phyloP scores from a whole-genome alignment of 1,140 invertebrate genomes.

The Holcopasites calliopsidis region DNA sequence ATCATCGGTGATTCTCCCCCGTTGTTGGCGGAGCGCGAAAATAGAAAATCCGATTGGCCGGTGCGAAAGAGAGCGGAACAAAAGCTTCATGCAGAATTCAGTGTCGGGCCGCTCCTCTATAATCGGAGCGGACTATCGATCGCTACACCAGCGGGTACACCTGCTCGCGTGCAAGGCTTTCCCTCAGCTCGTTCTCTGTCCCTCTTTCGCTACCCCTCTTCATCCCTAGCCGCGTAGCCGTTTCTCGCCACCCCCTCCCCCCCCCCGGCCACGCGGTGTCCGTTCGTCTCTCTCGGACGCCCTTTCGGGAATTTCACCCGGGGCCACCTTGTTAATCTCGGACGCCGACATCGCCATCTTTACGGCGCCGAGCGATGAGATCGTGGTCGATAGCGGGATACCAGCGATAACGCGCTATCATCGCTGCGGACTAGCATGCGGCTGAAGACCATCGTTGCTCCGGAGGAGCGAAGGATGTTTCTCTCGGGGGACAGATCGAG shows the following conservation, averaged over 20 bases:
- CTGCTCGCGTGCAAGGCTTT: constrained; percentile 51
- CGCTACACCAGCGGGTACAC: constrained; percentile 59
- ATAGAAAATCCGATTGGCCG: constrained; percentile 66
- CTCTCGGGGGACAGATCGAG: no score
- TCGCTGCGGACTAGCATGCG: neutral
- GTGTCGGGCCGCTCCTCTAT: constrained; percentile 67
- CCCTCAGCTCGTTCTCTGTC: constrained; percentile 23
- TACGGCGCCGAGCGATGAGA: constrained; percentile 53
- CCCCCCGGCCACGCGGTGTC: neutral
- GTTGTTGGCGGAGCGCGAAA: constrained; percentile 49
- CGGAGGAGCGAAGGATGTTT: no score
- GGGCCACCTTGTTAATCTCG: constrained; percentile 58
- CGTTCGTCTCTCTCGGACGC: constrained; percentile 13
- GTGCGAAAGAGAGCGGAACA: constrained; percentile 64
- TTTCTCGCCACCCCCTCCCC: neutral
- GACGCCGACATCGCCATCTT: constrained; percentile 66
- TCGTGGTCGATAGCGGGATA: constrained; percentile 49
- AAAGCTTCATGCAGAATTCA: constrained; percentile 70
- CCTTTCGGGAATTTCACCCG: constrained; percentile 53
- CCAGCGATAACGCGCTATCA: constrained; percentile 52
- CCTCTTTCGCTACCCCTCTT: neutral
- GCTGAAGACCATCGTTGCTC: neutral
- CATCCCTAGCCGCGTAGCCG: no score
- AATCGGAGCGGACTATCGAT: constrained; percentile 66
- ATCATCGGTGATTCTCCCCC: no score